These are phyloP conservation scores for Leptinotarsa juncta DNA, from an alignment of 2,888 invertebrate genomes.

Conservation along the genomic window DNA sequence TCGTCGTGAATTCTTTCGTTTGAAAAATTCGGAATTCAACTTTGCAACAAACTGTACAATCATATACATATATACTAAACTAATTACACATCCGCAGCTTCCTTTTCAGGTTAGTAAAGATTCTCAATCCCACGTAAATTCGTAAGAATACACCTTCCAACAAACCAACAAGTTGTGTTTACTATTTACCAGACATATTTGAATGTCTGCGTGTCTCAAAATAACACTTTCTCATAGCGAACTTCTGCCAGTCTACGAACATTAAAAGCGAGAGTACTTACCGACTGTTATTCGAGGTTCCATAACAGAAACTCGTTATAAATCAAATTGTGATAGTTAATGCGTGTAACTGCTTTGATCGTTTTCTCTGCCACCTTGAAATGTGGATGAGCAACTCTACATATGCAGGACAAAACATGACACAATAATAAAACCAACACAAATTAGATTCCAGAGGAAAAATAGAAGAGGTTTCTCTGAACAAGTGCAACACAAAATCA, in stretches of 20 bases:
- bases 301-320: neutral
- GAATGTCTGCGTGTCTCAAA: conserved; percentile 10
- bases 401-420: no score
- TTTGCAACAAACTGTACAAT: neutral
- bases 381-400: no score
- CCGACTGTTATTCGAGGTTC: neutral
- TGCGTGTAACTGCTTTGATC: neutral
- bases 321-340: neutral
- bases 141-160: neutral
- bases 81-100: neutral
- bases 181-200: conserved; percentile 16
- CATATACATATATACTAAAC: neutral
- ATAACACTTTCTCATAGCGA: conserved; percentile 5
- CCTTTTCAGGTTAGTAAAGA: neutral
- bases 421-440: no score
- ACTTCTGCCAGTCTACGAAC: neutral
- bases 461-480: no score
- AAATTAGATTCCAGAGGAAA: no score
- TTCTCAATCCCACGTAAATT: conserved; percentile 13
- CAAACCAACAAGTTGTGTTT: conserved; percentile 17
- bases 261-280: neutral
- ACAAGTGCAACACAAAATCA: no score
- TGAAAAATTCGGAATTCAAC: neutral
- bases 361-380: neutral
- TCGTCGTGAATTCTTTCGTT: no score